phyloP scores from a whole-genome alignment of 2,113 vertebrate genomes.

The Gallinago paraguaiae region DNA sequence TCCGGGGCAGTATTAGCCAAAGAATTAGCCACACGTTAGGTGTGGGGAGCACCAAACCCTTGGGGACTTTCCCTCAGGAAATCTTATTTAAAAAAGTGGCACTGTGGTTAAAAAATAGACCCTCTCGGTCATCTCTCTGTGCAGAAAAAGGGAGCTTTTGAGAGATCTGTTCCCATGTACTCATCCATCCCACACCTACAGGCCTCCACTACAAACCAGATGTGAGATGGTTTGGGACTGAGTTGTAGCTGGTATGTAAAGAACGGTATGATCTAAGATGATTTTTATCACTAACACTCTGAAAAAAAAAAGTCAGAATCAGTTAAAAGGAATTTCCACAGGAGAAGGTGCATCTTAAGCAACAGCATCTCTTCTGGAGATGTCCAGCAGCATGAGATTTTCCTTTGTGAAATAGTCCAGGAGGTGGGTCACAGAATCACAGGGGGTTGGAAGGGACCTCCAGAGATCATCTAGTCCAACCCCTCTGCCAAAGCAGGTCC shows the following conservation, averaged over 20 bases:
- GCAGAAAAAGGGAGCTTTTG: neutral
- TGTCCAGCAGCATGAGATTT: neutral
- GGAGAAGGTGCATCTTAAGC: neutral
- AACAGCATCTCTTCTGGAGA: neutral
- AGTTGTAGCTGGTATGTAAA: neutral
- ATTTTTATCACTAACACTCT: neutral
- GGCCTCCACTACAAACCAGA: neutral
- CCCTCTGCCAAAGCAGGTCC: no score
- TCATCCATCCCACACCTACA: neutral
- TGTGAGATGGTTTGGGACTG: neutral
- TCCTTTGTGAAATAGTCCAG: neutral
- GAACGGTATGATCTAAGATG: neutral
- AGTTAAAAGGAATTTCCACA: neutral
- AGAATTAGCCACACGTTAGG: conserved; percentile 1
- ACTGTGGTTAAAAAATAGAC: conserved; percentile 26
- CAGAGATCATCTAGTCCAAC: no score
- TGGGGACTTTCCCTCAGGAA: neutral
- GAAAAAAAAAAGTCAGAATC: neutral
- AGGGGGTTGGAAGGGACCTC: no score
- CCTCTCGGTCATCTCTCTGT: neutral
- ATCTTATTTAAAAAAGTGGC: conserved; percentile 18
- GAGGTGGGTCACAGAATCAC: neutral
- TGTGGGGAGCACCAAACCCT: neutral
- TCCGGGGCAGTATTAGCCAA: neutral
- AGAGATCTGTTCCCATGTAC: neutral